phyloP scores from a whole-genome alignment of 1,140 invertebrate genomes.

The Heterodera schachtii region DNA sequence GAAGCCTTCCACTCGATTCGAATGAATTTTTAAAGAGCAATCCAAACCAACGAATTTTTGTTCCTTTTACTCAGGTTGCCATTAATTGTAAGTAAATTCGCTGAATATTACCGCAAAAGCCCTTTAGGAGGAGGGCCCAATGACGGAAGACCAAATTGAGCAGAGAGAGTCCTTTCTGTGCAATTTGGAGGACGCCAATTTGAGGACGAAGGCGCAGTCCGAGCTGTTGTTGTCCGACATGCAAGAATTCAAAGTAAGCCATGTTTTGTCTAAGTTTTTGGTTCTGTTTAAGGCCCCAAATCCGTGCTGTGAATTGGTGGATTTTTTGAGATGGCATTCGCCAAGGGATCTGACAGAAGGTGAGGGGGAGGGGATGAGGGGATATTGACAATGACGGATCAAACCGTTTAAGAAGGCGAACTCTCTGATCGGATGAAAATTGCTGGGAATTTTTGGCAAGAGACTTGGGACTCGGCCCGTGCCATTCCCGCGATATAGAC shows the following conservation, averaged over 20 bases:
- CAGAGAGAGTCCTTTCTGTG: constrained; percentile 85
- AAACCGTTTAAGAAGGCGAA: constrained; percentile 71
- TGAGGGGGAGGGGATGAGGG: no score
- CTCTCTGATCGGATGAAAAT: constrained; percentile 73
- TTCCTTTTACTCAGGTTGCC: constrained; percentile 84
- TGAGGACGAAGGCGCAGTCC: constrained; percentile 89
- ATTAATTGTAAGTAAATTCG: no score
- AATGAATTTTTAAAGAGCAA: constrained; percentile 50
- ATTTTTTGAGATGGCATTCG: constrained; percentile 97
- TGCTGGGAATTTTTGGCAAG: constrained; percentile 82
- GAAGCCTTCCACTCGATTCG: constrained; percentile 59
- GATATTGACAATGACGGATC: no score
- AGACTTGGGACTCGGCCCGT: constrained; percentile 80
- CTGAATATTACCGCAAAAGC: background rate
- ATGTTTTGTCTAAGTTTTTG: background rate
- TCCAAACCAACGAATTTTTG: constrained; percentile 72
- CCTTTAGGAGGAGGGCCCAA: constrained; percentile 79
- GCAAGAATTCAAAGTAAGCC: constrained; percentile 78
- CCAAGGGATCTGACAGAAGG: constrained; percentile 79
- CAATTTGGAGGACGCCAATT: constrained; percentile 77
- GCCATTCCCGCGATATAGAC: constrained; percentile 88
- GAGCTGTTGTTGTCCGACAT: constrained; percentile 92
- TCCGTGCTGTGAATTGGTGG: constrained; percentile 84
- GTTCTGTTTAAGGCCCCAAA: constrained; percentile 95
- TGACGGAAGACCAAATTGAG: constrained; percentile 93